A percentile compares a stretch with the other conserved stretches of the same genome.
Evolutionary conservation across 2,797 vertebrate species (phyloP).

Genomic region (Microchirus variegatus): DNA sequence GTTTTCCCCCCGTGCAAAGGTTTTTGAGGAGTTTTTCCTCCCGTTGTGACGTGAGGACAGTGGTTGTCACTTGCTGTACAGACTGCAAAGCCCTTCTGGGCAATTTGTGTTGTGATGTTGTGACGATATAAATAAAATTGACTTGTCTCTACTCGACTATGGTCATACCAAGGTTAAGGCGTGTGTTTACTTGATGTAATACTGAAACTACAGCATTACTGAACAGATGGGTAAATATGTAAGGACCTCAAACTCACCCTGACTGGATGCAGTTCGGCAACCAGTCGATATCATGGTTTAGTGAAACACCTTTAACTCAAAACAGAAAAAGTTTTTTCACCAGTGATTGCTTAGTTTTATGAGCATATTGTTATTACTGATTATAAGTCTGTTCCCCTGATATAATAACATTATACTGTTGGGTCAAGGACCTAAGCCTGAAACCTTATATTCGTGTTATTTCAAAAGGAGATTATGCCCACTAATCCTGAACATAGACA

Average conservation of each 20-base stretch:
- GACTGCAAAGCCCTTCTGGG: too few species aligned
- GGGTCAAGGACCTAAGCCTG: too few species aligned
- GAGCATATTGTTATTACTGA: not conserved
- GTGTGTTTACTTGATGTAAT: constrained; percentile 10
- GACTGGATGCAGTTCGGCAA: not conserved
- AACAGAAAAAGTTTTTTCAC: not conserved
- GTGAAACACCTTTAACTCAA: too few species aligned
- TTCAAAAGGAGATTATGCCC: constrained; percentile 57
- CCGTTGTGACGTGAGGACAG: too few species aligned
- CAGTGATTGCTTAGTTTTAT: not conserved
- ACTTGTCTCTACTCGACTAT: not conserved
- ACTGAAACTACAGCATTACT: constrained; percentile 8
- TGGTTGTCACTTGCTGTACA: too few species aligned
- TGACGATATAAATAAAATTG: too few species aligned
- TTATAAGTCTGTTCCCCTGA: not conserved
- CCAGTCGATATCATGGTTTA: not conserved
- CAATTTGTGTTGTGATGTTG: too few species aligned
- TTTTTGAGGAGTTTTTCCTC: too few species aligned
- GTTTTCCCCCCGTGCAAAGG: too few species aligned
- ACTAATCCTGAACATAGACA: constrained; percentile 48
- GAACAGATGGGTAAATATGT: constrained; percentile 4
- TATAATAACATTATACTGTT: too few species aligned
- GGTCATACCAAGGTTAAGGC: constrained; percentile 29
- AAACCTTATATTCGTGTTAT: too few species aligned
- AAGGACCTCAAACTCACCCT: not conserved